phyloP scores from a whole-genome alignment of 1,140 invertebrate species.

The Lepidurus packardi region DNA sequence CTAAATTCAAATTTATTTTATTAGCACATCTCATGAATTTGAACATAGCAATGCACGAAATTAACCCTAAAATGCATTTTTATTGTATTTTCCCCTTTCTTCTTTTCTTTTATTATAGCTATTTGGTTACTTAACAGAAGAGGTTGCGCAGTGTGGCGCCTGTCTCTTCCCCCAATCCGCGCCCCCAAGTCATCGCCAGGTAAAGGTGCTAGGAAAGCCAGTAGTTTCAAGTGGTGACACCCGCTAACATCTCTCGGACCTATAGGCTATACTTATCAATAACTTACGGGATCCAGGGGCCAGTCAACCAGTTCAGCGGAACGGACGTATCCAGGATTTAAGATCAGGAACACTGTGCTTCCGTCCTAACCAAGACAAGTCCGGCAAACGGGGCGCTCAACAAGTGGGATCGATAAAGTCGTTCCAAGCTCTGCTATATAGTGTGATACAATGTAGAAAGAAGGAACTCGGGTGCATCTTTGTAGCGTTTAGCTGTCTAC shows the following conservation, averaged over 20 bases:
- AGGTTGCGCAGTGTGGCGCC: background rate
- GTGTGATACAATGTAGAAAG: slow-evolving; percentile 16
- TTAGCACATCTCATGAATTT: no score
- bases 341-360: background rate
- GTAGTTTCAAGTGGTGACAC: background rate
- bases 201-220: background rate
- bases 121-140: background rate
- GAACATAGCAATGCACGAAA: no score
- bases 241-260: background rate
- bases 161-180: background rate
- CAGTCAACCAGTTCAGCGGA: no score
- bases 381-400: background rate
- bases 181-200: slow-evolving; percentile 8
- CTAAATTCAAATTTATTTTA: no score
- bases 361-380: background rate
- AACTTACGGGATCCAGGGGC: no score
- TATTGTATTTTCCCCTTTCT: background rate
- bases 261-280: no score
- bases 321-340: no score
- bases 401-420: slow-evolving; percentile 11
- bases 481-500: background rate
- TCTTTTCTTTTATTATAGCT: background rate
- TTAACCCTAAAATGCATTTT: background rate
- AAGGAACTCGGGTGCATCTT: slow-evolving; percentile 6
- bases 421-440: background rate